phyloP scores from a whole-genome alignment of 2,888 invertebrate species.

The Allygus modestus region DNA sequence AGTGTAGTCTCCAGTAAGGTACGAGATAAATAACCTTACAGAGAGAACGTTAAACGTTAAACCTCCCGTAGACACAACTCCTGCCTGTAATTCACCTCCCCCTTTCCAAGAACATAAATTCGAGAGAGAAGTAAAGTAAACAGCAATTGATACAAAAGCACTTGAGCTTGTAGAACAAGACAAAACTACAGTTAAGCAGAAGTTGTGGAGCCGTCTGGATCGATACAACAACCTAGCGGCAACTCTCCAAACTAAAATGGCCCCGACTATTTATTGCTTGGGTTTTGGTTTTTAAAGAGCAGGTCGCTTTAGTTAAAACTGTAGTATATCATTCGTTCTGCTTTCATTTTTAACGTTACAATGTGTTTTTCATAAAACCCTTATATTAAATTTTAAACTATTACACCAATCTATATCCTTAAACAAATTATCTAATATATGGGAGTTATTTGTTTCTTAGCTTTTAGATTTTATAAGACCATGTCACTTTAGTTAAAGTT shows the following conservation, averaged over 20 bases:
- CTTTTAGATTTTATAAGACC: no score
- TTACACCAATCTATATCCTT: no score
- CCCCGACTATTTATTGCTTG: constrained; percentile 3
- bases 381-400: no score
- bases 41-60: background rate
- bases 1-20: no score
- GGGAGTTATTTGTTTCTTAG: no score
- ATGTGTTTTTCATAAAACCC: no score
- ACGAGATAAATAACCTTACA: background rate
- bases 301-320: background rate
- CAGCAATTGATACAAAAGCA: constrained; percentile 46
- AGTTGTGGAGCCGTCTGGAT: constrained; percentile 38
- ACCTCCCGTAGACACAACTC: background rate
- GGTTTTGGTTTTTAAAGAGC: background rate
- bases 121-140: constrained; percentile 41
- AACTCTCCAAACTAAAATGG: constrained; percentile 34
- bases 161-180: constrained; percentile 51
- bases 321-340: no score
- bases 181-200: constrained; percentile 53
- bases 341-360: no score
- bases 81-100: background rate
- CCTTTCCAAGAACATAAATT: constrained; percentile 20
- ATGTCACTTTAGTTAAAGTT: no score
- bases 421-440: no score
- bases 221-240: constrained; percentile 30